A percentile compares a stretch with the other conserved stretches of the same genome.
Evolutionary conservation across 2,888 invertebrate genomes (phyloP).

Genomic region (Parnassius orleans): DNA sequence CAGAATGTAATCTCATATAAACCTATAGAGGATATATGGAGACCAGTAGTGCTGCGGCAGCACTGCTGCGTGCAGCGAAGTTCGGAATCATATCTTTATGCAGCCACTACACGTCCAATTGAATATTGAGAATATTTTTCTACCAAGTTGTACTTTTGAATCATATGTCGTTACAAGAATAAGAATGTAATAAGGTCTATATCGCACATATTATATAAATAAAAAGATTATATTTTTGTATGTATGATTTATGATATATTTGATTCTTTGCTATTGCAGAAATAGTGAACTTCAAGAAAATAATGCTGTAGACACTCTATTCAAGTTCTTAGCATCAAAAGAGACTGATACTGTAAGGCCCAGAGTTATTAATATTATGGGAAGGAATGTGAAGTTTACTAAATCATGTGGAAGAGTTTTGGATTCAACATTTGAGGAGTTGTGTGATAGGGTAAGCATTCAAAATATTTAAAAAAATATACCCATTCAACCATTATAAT

Average conservation of each 20-base stretch:
- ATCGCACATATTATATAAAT: no score
- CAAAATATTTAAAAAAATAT: neutral
- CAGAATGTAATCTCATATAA: no score
- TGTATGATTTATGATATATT: neutral
- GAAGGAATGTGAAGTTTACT: constrained; percentile 92
- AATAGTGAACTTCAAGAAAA: constrained; percentile 82
- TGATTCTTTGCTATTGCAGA: constrained; percentile 54
- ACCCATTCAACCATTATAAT: no score
- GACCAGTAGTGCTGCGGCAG: no score
- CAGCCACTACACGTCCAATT: no score
- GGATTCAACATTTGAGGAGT: constrained; percentile 92
- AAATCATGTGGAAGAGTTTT: constrained; percentile 96
- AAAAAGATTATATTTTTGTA: neutral
- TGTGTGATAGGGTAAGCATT: constrained; percentile 91
- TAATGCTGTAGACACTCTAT: constrained; percentile 87
- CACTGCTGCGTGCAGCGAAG: no score
- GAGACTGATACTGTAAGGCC: constrained; percentile 94
- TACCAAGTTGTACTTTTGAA: no score
- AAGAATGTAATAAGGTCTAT: no score
- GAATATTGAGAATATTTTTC: no score
- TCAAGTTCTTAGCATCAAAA: constrained; percentile 92
- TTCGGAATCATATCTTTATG: no score
- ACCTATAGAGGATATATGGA: no score
- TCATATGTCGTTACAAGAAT: no score
- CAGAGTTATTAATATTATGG: constrained; percentile 92